These are phyloP conservation scores for Andrena trimmerana DNA, from an alignment of 2,888 invertebrate species.

Conservation along the genomic window DNA sequence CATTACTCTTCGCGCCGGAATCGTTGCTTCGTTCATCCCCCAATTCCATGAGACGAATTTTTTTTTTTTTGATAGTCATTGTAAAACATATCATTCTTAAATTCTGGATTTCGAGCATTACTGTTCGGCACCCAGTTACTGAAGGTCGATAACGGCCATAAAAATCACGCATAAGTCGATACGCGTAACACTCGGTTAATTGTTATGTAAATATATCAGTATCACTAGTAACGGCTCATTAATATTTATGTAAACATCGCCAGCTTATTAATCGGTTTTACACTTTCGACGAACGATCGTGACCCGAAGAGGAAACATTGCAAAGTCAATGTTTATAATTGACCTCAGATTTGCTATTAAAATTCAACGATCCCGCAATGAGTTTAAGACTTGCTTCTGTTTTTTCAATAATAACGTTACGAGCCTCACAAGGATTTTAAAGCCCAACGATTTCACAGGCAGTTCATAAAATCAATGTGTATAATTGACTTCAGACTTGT, in stretches of 20 bases:
- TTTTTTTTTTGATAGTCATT: too few relatives aligned
- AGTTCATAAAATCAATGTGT: too few relatives aligned
- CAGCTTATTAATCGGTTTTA: slow-evolving; percentile 16
- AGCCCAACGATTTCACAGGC: too few relatives aligned
- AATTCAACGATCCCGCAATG: neutral
- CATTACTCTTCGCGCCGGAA: neutral
- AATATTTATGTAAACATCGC: neutral
- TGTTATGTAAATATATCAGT: slow-evolving; percentile 3
- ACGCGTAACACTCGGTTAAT: slow-evolving; percentile 19
- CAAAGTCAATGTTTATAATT: neutral
- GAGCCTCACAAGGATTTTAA: neutral
- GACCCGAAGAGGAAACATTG: slow-evolving; percentile 3
- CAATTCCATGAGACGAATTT: too few relatives aligned
- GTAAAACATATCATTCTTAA: neutral
- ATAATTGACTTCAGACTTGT: too few relatives aligned
- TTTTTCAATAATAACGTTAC: neutral
- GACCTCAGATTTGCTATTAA: neutral
- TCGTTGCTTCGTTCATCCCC: too few relatives aligned
- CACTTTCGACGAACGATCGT: neutral
- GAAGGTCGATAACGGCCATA: neutral
- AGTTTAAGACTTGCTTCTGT: too few relatives aligned
- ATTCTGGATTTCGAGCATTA: neutral
- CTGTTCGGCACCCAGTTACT: neutral
- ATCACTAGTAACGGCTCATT: neutral
- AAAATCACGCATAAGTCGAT: slow-evolving; percentile 5